A percentile compares a stretch with the other conserved stretches of the same genome.
These are phyloP conservation scores for Planiliza haematocheilus DNA, from an alignment of 2,113 vertebrate genomes.

Conservation along the genomic window DNA sequence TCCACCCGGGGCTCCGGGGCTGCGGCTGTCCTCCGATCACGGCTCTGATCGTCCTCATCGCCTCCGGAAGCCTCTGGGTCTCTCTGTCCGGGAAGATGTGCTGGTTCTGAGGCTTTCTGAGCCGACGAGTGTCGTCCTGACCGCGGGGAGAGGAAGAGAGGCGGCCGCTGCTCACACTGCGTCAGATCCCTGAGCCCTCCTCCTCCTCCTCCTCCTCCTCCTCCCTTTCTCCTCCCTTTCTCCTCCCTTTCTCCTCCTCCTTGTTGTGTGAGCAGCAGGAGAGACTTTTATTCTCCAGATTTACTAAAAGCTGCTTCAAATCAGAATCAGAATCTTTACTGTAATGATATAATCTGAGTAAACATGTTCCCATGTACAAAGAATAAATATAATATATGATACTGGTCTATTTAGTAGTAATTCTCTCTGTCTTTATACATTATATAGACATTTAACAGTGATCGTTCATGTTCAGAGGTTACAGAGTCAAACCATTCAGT, in stretches of 20 bases:
- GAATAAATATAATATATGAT: no score
- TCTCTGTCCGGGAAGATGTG: neutral
- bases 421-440: no score
- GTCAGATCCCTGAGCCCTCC: slow-evolving; percentile 71
- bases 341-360: no score
- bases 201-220: no score
- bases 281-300: neutral
- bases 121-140: slow-evolving; percentile 37
- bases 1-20: neutral
- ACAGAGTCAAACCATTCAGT: no score
- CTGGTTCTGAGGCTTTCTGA: slow-evolving; percentile 14
- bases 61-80: neutral
- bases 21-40: slow-evolving; percentile 16
- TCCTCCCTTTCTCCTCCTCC: neutral
- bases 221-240: slow-evolving; percentile 12
- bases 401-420: no score
- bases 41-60: slow-evolving; percentile 28
- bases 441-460: no score
- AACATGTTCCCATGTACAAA: no score
- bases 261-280: neutral
- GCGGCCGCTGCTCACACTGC: slow-evolving; percentile 68
- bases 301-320: neutral
- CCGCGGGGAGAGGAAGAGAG: slow-evolving; percentile 50
- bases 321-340: no score
- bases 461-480: no score